Evolutionary conservation across 2,113 vertebrate genomes (phyloP).

Genomic region (Cynopterus brachyotis): DNA sequence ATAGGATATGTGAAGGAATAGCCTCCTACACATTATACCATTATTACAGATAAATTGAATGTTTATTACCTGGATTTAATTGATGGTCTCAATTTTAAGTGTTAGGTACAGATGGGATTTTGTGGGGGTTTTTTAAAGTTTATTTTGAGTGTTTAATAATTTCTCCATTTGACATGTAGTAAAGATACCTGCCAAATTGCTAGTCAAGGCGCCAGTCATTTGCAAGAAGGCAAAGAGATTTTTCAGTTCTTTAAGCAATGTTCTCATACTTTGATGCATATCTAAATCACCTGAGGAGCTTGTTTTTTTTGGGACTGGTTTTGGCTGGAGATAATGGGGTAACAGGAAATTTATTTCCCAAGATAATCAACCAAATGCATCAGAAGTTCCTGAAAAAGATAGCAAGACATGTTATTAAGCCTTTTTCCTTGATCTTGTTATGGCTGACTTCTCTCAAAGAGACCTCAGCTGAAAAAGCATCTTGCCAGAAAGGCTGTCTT

Average conservation of each 20-base stretch:
- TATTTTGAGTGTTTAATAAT: neutral
- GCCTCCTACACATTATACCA: neutral
- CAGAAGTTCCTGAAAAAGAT: neutral
- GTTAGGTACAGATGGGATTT: neutral
- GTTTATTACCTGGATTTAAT: neutral
- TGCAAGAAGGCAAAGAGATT: neutral
- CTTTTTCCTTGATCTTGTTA: neutral
- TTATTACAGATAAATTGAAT: constrained; percentile 17
- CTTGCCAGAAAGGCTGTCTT: neutral
- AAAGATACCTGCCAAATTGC: neutral
- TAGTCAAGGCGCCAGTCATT: neutral
- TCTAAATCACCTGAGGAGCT: neutral
- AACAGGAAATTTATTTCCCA: neutral
- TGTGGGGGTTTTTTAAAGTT: neutral
- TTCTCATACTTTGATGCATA: neutral
- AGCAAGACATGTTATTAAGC: neutral
- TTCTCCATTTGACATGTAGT: neutral
- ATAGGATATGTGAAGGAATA: neutral
- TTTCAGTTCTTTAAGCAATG: neutral
- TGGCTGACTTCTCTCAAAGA: neutral
- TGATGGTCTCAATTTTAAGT: neutral
- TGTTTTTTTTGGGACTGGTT: neutral
- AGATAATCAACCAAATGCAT: neutral
- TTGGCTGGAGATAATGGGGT: neutral
- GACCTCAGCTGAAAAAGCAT: neutral